Percentiles rank a stretch among this genome's conserved stretches.
Conservation (phyloP, 2,888 invertebrate species). For the Venustoraphidia nigricollis region DNA sequence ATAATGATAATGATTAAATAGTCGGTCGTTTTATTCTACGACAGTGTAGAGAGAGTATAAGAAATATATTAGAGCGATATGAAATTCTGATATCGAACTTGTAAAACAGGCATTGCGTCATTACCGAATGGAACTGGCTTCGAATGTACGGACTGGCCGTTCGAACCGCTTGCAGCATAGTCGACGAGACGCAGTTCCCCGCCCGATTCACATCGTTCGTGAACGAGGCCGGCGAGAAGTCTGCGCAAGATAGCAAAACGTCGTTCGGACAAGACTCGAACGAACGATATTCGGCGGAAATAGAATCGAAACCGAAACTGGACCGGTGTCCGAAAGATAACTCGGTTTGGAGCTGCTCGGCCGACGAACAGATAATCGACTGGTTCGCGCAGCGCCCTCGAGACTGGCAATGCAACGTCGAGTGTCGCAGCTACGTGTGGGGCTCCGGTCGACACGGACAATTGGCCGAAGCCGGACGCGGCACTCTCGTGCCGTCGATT, state of each 20-base stretch:
- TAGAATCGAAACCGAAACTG: background rate
- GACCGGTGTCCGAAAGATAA: conserved; percentile 25
- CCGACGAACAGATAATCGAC: conserved; percentile 42
- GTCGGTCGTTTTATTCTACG: too few relatives aligned
- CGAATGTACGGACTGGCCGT: conserved; percentile 35
- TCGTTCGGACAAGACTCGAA: background rate
- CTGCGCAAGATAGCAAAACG: conserved; percentile 9
- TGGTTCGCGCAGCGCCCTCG: conserved; percentile 43
- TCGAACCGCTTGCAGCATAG: conserved; percentile 36
- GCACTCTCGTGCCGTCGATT: conserved; percentile 25
- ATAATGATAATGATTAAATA: too few relatives aligned
- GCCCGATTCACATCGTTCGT: conserved; percentile 21
- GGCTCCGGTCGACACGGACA: conserved; percentile 48
- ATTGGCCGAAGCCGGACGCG: conserved; percentile 36
- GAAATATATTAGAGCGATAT: too few relatives aligned
- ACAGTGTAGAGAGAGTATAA: too few relatives aligned
- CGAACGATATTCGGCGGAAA: background rate
- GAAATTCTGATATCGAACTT: too few relatives aligned
- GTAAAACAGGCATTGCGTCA: too few relatives aligned
- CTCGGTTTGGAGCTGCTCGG: conserved; percentile 35
- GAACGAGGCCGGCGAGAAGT: conserved; percentile 15
- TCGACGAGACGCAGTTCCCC: conserved; percentile 31
- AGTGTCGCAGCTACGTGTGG: conserved; percentile 42
- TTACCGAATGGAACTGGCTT: conserved; percentile 40
- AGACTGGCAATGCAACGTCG: conserved; percentile 49